These are phyloP conservation scores for Laodelphax striatellus DNA, from an alignment of 1,140 invertebrate genomes.

Conservation along the genomic window DNA sequence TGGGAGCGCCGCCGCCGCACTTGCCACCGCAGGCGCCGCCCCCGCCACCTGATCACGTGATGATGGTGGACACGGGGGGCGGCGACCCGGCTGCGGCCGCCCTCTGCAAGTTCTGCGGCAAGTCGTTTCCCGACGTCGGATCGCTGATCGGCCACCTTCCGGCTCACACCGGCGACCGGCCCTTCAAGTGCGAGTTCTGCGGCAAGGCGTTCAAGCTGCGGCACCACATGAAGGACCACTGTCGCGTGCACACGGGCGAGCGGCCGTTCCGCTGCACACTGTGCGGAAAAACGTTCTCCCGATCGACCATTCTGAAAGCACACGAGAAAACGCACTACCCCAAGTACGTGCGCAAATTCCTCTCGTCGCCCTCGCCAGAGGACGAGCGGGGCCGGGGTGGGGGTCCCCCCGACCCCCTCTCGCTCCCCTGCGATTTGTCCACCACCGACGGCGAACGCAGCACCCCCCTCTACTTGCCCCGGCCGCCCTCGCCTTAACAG, in stretches of 20 bases:
- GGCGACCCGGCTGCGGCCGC: slow-evolving; percentile 42
- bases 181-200: slow-evolving; percentile 84
- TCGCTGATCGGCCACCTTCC: slow-evolving; percentile 74
- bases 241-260: slow-evolving; percentile 81
- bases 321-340: slow-evolving; percentile 87
- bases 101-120: slow-evolving; percentile 80
- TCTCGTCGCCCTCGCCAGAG: slow-evolving; percentile 71
- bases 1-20: slow-evolving; percentile 29
- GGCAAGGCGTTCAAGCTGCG: slow-evolving; percentile 80
- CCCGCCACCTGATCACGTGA: slow-evolving; percentile 30
- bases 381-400: slow-evolving; percentile 37
- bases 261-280: slow-evolving; percentile 76
- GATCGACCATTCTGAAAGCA: slow-evolving; percentile 78
- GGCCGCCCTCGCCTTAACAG: slow-evolving; percentile 16
- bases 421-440: slow-evolving; percentile 22
- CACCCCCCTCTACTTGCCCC: slow-evolving; percentile 19
- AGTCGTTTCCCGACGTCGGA: slow-evolving; percentile 77
- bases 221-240: slow-evolving; percentile 89
- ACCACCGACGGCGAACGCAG: slow-evolving; percentile 8
- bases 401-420: slow-evolving; percentile 15
- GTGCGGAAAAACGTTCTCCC: slow-evolving; percentile 81
- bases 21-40: slow-evolving; percentile 37
- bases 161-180: slow-evolving; percentile 76
- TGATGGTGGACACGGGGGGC: slow-evolving; percentile 20
- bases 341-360: slow-evolving; percentile 75